These are phyloP conservation scores for Drosophila grimshawi DNA, from an alignment of 1,140 invertebrate species.

Conservation along the genomic window DNA sequence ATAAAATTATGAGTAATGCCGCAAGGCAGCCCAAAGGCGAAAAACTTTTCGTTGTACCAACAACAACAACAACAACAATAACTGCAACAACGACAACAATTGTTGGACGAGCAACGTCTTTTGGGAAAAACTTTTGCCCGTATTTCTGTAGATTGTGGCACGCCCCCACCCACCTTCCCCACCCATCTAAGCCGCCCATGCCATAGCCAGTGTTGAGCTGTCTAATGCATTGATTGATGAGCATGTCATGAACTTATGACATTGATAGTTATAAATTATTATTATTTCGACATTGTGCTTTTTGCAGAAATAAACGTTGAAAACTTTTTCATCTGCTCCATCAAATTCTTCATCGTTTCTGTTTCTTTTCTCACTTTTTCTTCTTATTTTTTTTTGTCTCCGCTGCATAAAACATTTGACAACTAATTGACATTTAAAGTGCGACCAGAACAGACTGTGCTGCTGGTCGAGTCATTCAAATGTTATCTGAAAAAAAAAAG, in stretches of 20 bases:
- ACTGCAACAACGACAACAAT: slow-evolving; percentile 5
- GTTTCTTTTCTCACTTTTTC: not conserved
- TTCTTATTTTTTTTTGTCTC: slow-evolving; percentile 7
- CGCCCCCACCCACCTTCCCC: not conserved
- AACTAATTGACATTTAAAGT: slow-evolving; percentile 81
- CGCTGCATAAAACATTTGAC: slow-evolving; percentile 62
- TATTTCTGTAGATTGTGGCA: slow-evolving; percentile 10
- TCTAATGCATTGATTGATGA: slow-evolving; percentile 82
- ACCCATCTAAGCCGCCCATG: not conserved
- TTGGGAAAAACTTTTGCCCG: slow-evolving; percentile 26
- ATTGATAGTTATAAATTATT: slow-evolving; percentile 83
- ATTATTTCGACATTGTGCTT: slow-evolving; percentile 76
- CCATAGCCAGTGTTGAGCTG: slow-evolving; percentile 52
- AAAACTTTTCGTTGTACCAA: slow-evolving; percentile 41
- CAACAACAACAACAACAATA: slow-evolving; percentile 8
- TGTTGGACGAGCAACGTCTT: slow-evolving; percentile 43
- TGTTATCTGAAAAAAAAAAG: slow-evolving; percentile 32
- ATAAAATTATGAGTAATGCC: slow-evolving; percentile 62
- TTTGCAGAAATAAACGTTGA: slow-evolving; percentile 46
- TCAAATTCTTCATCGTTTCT: not conserved
- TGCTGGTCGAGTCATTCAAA: slow-evolving; percentile 33
- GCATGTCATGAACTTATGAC: slow-evolving; percentile 82
- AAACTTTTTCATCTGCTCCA: slow-evolving; percentile 43
- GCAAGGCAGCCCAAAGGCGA: slow-evolving; percentile 31
- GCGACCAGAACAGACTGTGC: slow-evolving; percentile 16